Evolutionary conservation across 2,888 invertebrate genomes (phyloP).

Genomic region (Amiota mariae): DNA sequence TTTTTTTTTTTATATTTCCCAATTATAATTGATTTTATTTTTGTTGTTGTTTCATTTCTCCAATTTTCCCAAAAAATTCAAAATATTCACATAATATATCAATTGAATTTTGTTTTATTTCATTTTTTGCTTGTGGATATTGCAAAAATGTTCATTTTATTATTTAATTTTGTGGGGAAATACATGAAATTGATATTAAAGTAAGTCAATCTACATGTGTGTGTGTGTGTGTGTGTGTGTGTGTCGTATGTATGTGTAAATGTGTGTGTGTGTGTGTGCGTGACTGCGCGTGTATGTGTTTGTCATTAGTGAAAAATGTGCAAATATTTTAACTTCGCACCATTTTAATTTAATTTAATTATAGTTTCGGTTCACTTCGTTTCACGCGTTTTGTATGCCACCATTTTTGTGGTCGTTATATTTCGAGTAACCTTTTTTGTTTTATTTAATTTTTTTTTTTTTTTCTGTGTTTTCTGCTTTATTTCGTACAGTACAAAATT

Average conservation of each 20-base stretch:
- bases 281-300: background rate
- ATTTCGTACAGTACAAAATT: background rate
- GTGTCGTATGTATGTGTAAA: background rate
- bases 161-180: slow-evolving; percentile 3
- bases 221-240: background rate
- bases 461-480: background rate
- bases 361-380: slow-evolving; percentile 42
- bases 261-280: background rate
- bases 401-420: background rate
- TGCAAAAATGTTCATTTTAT: background rate
- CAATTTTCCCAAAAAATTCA: no score
- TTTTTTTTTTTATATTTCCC: no score
- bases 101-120: background rate
- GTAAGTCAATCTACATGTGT: background rate
- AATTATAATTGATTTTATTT: no score
- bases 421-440: no score
- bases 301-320: slow-evolving; percentile 33
- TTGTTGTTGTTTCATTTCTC: no score
- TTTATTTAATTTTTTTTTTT: background rate
- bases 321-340: slow-evolving; percentile 51
- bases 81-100: background rate
- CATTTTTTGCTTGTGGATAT: background rate
- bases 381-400: slow-evolving; percentile 13
- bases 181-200: slow-evolving; percentile 3
- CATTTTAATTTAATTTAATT: slow-evolving; percentile 55